Conservation (phyloP, 2,113 vertebrate species). For the Maccullochella peelii region DNA sequence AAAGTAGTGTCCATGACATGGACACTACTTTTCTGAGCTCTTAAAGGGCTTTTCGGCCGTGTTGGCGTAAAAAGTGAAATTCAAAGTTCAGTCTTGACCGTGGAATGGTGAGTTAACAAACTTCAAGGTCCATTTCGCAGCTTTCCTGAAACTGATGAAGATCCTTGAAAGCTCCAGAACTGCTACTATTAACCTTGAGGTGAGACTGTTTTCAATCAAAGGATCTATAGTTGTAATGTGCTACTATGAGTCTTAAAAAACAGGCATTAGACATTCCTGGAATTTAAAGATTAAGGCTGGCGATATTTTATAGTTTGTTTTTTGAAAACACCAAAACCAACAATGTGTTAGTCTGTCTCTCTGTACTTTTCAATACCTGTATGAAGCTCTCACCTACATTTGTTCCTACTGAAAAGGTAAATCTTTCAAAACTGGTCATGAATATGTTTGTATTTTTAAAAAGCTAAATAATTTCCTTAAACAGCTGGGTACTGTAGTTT, state of each 20-base stretch:
- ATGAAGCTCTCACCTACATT: not conserved
- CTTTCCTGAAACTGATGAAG: not conserved
- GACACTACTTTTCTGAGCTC: not conserved
- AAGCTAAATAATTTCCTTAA: not conserved
- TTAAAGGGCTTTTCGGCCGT: no score
- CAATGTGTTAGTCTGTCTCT: not conserved
- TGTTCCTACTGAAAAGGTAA: not conserved
- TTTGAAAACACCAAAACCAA: not conserved
- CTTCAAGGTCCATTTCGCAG: not conserved
- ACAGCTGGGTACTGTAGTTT: not conserved
- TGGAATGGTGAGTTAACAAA: rapidly evolving
- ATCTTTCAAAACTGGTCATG: not conserved
- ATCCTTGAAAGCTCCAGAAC: not conserved
- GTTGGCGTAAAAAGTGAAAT: no score
- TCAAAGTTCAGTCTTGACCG: not conserved
- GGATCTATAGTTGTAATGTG: not conserved
- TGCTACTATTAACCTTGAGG: not conserved
- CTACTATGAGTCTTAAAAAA: not conserved
- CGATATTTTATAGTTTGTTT: not conserved
- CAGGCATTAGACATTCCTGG: not conserved
- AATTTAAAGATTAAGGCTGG: not conserved
- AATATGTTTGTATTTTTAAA: not conserved
- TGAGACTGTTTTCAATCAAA: not conserved
- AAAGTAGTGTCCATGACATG: no score
- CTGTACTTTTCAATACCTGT: not conserved